phyloP scores from a whole-genome alignment of 2,113 vertebrate genomes.

The Hippoglossus stenolepis region DNA sequence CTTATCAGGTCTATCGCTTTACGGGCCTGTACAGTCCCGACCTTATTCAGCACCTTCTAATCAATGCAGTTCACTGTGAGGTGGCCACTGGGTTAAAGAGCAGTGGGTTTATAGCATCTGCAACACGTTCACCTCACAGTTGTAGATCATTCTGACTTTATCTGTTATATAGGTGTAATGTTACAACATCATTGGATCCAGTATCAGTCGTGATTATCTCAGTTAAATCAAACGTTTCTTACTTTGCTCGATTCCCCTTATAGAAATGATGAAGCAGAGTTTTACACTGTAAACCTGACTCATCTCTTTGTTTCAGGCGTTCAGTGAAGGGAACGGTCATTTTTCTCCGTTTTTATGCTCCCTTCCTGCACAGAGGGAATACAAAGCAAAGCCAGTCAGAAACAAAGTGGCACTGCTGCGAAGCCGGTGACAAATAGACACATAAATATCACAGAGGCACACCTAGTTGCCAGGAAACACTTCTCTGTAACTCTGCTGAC shows the following conservation, averaged over 20 bases:
- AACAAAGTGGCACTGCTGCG: neutral
- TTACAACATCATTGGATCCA: too few species aligned
- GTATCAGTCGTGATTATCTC: too few species aligned
- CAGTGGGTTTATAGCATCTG: neutral
- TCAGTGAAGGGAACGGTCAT: neutral
- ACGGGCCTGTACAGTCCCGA: conserved; percentile 3
- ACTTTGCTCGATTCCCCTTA: neutral
- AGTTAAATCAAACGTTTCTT: neutral
- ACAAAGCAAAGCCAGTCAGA: neutral
- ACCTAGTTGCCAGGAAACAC: conserved; percentile 57
- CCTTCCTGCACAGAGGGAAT: neutral
- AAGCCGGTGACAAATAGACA: conserved; percentile 11
- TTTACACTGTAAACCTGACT: too few species aligned
- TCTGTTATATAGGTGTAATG: neutral
- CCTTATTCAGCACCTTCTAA: conserved; percentile 45
- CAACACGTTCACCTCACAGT: conserved; percentile 2
- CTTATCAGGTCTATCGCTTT: conserved; percentile 45
- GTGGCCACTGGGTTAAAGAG: conserved; percentile 39
- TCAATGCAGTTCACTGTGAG: conserved; percentile 39
- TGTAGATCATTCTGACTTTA: neutral
- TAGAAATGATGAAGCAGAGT: neutral
- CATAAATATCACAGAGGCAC: conserved; percentile 26
- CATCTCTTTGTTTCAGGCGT: neutral
- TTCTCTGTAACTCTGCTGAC: conserved; percentile 56
- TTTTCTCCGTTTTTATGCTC: conserved; percentile 4